phyloP scores from a whole-genome alignment of 2,888 invertebrate species.

The Scaptomyza caliginosa region DNA sequence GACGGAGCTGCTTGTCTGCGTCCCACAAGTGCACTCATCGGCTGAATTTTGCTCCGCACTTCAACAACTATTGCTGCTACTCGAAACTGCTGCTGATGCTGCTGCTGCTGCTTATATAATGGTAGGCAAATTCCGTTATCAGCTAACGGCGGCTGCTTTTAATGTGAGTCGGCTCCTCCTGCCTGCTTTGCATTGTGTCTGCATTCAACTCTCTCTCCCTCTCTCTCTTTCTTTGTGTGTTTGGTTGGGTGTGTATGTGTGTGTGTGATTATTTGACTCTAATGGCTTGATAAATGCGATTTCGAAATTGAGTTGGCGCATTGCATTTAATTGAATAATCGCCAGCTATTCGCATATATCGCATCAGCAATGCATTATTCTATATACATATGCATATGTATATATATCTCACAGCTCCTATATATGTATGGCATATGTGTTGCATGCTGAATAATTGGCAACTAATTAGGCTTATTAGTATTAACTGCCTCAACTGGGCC shows the following conservation, averaged over 20 bases:
- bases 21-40: slow-evolving; percentile 64
- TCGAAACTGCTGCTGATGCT: slow-evolving; percentile 27
- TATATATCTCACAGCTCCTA: slow-evolving; percentile 6
- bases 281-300: slow-evolving; percentile 83
- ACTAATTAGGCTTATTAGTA: slow-evolving; percentile 64
- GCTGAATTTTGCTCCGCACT: slow-evolving; percentile 53
- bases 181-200: slow-evolving; percentile 21
- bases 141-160: slow-evolving; percentile 71
- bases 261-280: slow-evolving; percentile 77
- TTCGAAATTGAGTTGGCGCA: slow-evolving; percentile 72
- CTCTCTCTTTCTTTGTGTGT: slow-evolving; percentile 5
- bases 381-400: neutral
- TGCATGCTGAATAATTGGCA: slow-evolving; percentile 53
- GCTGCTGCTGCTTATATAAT: slow-evolving; percentile 66
- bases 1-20: slow-evolving; percentile 38
- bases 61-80: slow-evolving; percentile 41
- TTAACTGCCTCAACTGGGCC: slow-evolving; percentile 7
- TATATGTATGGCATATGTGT: slow-evolving; percentile 4
- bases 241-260: slow-evolving; percentile 40
- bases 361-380: slow-evolving; percentile 16
- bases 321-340: slow-evolving; percentile 79
- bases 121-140: slow-evolving; percentile 80
- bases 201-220: neutral
- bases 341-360: slow-evolving; percentile 47
- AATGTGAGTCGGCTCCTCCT: slow-evolving; percentile 55